phyloP scores from a whole-genome alignment of 2,113 vertebrate genomes.

The Meriones unguiculatus region DNA sequence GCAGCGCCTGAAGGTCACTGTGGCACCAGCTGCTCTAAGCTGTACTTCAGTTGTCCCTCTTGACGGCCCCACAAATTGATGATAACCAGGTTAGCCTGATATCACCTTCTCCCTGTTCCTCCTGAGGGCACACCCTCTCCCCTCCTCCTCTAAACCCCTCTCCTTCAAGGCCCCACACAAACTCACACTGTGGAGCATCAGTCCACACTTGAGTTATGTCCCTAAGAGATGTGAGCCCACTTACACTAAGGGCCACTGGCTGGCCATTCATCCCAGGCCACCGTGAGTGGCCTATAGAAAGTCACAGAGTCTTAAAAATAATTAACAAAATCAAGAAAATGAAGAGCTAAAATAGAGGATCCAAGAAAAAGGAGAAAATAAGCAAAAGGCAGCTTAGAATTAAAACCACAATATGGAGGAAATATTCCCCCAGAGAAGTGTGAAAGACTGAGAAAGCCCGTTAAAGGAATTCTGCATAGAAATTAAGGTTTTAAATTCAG shows the following conservation, averaged over 20 bases:
- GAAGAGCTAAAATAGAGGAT: not conserved
- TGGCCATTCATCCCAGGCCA: not conserved
- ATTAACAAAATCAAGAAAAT: not conserved
- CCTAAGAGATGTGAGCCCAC: not conserved
- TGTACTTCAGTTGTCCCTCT: fast-evolving
- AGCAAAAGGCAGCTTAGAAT: not conserved
- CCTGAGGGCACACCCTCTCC: too few species aligned
- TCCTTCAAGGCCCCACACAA: not conserved
- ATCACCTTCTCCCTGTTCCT: too few species aligned
- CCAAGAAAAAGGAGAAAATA: not conserved
- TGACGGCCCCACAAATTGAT: not conserved
- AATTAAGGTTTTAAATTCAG: not conserved
- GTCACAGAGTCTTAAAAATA: not conserved
- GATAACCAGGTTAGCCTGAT: not conserved
- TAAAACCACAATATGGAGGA: constrained; percentile 7
- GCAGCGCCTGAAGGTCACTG: not conserved
- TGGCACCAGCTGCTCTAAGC: not conserved
- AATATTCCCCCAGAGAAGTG: not conserved
- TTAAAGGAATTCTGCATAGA: not conserved
- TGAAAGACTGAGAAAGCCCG: not conserved
- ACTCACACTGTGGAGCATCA: not conserved
- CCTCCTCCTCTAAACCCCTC: not conserved
- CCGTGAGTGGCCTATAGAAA: not conserved
- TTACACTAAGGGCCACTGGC: fast-evolving
- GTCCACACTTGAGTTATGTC: not conserved